Evolutionary conservation across 2,113 vertebrate genomes (phyloP).

Genomic region (Butorides virescens): DNA sequence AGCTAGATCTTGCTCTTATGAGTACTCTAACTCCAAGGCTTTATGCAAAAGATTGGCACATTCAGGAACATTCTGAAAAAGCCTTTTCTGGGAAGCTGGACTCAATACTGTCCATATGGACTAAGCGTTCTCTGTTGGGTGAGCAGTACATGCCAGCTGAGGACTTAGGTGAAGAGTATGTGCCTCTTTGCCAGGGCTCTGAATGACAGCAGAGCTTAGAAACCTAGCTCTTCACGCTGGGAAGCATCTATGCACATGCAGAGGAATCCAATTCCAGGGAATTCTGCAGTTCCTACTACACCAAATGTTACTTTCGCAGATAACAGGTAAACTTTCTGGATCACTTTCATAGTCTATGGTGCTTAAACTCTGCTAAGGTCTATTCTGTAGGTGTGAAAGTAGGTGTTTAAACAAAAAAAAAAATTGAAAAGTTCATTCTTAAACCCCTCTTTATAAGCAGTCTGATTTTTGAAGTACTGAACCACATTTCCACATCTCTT

Average conservation of each 20-base stretch:
- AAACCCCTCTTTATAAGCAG: background rate
- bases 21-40: background rate
- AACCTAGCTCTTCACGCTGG: background rate
- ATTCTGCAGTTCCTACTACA: background rate
- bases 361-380: background rate
- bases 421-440: background rate
- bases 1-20: background rate
- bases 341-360: background rate
- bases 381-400: background rate
- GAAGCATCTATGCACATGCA: background rate
- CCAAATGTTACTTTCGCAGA: background rate
- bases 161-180: background rate
- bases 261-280: background rate
- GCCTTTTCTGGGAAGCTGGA: background rate
- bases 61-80: background rate
- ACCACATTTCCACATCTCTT: background rate
- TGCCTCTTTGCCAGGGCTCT: background rate
- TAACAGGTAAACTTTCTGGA: background rate
- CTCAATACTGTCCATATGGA: background rate
- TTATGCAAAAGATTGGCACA: background rate
- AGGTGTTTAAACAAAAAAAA: background rate
- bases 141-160: background rate
- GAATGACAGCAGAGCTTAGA: background rate
- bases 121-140: background rate
- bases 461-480: background rate